phyloP scores from a whole-genome alignment of 2,888 invertebrate genomes.

The Pyrrhosoma nymphula region DNA sequence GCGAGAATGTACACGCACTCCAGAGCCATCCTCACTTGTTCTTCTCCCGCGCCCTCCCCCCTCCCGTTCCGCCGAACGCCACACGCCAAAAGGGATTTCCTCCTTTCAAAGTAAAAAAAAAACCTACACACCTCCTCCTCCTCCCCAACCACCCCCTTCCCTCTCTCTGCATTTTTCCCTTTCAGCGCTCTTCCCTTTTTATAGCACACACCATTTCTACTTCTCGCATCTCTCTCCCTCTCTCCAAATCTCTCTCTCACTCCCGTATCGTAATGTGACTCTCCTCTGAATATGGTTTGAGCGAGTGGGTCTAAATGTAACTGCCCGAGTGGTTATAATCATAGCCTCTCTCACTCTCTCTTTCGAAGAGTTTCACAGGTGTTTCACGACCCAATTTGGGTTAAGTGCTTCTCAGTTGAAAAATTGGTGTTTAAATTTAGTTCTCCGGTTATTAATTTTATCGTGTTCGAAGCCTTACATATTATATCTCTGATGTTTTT shows the following conservation, averaged over 20 bases:
- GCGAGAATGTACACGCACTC: neutral
- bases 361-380: neutral
- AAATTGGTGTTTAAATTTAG: too few species aligned
- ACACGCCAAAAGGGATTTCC: conserved; percentile 53
- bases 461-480: too few species aligned
- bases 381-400: too few species aligned
- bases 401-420: too few species aligned
- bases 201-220: neutral
- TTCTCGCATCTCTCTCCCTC: neutral
- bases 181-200: conserved; percentile 28
- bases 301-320: neutral
- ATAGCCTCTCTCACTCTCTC: neutral
- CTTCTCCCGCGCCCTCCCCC: neutral
- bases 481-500: too few species aligned
- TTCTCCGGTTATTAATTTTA: too few species aligned
- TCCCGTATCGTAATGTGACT: neutral
- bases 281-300: neutral
- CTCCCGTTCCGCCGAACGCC: neutral
- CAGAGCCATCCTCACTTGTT: neutral
- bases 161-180: neutral
- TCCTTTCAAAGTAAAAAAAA: neutral
- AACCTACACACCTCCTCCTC: neutral
- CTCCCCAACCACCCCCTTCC: neutral
- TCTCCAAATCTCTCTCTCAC: conserved; percentile 9
- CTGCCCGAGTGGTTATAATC: neutral